Base-by-base conservation (phyloP, 2,113 vertebrate genomes). In the Ornithorhynchus anatinus region DNA sequence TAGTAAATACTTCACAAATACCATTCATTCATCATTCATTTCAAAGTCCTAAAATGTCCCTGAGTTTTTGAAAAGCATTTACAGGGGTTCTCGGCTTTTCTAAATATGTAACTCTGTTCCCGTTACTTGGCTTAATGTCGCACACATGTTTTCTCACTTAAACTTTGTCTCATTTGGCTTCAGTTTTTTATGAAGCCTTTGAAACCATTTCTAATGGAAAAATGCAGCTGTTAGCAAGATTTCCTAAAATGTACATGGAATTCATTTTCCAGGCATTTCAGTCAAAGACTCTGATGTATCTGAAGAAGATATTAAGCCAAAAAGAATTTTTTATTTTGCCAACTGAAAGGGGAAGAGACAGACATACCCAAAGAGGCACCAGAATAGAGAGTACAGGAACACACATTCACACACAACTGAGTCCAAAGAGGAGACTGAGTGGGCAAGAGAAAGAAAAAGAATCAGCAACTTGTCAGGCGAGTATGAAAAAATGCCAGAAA, bases 151-250 rank as follows among this genome's bases (percentile, higher is more conserved):
- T 94, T 89, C 90, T 87, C 87, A 80, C 86, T 94, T 93, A 93
- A 92, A 91, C 88, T 90, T 92, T 86, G 90, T 88, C 91, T 91
- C 88, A 90, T 91, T 92, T 89, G 87, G 90, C 89, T 92, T 85
- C 78, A 69, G 45, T 81, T 81, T 79, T 85, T 85, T 78, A 89
- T 91, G 83, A 71, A 84, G 85, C 76, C 84, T 93, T 92, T 93
- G 85, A 95, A 96, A 95, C 86, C 84, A 84, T 94, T 93, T 90
- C 91, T 94, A 93, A 94, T 93, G 93, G 93, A 94, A 96, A 94
- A 95, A 93, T 73, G 85, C 95, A 95, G 92, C 94, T 95, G 93
- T 92, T 93, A 93, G 93, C 91, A 93, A 94, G 91, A 94, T 94
- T 94, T 92, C 91, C 91, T 91, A 77, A 91, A 91, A 89, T 83